Evolutionary conservation across 2,888 invertebrate species (phyloP), one percentile per base, ranked within the genome.

Genomic region (Venusia cambrica): DNA sequence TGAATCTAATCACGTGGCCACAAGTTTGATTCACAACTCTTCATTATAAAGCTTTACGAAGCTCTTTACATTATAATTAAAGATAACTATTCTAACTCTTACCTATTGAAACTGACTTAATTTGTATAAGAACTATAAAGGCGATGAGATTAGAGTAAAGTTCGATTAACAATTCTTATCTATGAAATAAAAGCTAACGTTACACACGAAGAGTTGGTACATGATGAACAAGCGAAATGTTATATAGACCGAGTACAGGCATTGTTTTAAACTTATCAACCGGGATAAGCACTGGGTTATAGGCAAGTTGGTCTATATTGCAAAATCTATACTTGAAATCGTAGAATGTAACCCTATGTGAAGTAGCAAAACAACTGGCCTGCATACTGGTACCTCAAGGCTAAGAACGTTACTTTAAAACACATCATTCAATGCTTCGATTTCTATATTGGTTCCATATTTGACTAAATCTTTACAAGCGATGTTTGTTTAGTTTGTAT

Each of bases 11-110:
- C 22, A 78, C 66, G 71, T 84, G 85, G 85, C 84, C 83, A 80
- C 81, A 80, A 71, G 81, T 84, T 85, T 80, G 81, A 80, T 85
- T 85, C 85, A 87, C 87, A 87, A 85, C 85, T 76, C 87, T 83
- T 77, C 73, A 70, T 75, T 73, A 84, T 87, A 87, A 87, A 87
- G 87, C 85, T 84, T 84, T 62, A 67, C 77, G 72, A 87, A 87
- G 87, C 87, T 87, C 87, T 73, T 87, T 80, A 84, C 72, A 79
- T 79, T 79, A 58, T 63, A 66, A 57, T 32, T 45, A 42, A 55
- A 51, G 52, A 58, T 70, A 62, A 56, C 48, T 69, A 64, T 44
- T 59, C 62, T 76, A 73, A 56, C 48, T 59, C 61, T 56, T 64
- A 66, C 60, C n/a, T 67, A 65, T 72, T 66, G 59, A 70, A 71